These are phyloP conservation scores for Halocynthia roretzi DNA, from an alignment of 23 tunicate species.

Conservation along the genomic window DNA sequence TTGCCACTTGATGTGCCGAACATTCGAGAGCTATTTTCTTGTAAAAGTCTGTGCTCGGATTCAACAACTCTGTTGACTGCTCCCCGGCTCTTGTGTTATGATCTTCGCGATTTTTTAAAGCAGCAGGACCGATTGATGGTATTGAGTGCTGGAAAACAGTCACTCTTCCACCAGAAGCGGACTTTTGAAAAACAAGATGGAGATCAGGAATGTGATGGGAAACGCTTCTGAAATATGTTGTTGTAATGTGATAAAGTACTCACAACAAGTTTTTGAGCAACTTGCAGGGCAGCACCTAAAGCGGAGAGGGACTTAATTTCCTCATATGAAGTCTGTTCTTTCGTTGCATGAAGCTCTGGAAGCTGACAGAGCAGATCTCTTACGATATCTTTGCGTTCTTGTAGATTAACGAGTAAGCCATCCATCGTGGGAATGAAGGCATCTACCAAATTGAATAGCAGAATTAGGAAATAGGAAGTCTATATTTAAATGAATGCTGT, in stretches of 20 bases:
- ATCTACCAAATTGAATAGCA: constrained; percentile 20
- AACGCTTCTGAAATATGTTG: no score
- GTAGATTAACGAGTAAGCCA: constrained; percentile 69
- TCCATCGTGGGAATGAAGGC: constrained; percentile 85
- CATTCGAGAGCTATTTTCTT: constrained; percentile 94
- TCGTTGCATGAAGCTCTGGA: constrained; percentile 54
- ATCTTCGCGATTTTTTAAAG: constrained; percentile 61
- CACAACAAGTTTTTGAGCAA: constrained; percentile 80
- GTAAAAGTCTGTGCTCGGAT: constrained; percentile 93
- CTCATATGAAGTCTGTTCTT: constrained; percentile 19
- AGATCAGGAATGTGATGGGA: neutral
- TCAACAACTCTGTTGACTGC: constrained; percentile 34
- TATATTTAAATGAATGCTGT: no score
- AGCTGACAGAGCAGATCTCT: constrained; percentile 74
- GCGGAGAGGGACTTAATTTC: constrained; percentile 65
- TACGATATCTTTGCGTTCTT: constrained; percentile 57
- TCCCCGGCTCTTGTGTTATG: constrained; percentile 67
- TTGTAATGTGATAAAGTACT: neutral
- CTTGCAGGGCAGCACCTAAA: constrained; percentile 88
- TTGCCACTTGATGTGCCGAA: constrained; percentile 79
- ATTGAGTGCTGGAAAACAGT: constrained; percentile 90
- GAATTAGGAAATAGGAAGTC: no score
- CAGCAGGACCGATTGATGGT: constrained; percentile 82
- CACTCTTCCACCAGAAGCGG: constrained; percentile 75
- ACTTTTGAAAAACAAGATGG: constrained; percentile 19